Base-by-base conservation (phyloP, 2,113 vertebrate genomes). In the Macheiramphus alcinus region DNA sequence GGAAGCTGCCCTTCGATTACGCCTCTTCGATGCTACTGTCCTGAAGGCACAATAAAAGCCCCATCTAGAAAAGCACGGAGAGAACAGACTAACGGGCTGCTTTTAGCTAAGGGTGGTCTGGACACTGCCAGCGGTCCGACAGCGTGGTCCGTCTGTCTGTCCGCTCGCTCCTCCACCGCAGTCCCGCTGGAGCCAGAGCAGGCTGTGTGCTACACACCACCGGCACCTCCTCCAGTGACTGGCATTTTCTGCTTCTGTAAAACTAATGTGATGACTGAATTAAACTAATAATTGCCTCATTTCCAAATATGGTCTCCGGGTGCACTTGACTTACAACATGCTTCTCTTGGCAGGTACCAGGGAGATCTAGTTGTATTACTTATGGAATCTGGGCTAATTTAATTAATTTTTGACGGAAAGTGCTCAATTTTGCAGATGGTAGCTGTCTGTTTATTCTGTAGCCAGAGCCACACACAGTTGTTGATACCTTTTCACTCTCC, bases 401-500 rank as follows among this genome's bases (percentile, higher is more conserved):
- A 99, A 99, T 99, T 98, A 98, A 96, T 97, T 97, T 98, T 97
- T 98, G 98, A 98, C 95, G 91, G 97, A 97, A 98, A 98, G 97
- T 95, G 96, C 97, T 99, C 98, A 94, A 70, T 99, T 99, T 98
- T 94, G 95, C 98, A 98, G 97, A 98, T 68, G 86, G 97, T 94
- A 97, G 94, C 97, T 94, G 97, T 93, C 97, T 93, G 38, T 88
- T 97, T 92, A 94, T 73, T 95, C 94, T 78, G 91, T 93, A 98
- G 70, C 95, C 91, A 88, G 85, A 97, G 92, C 96, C 97, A 97
- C 95, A 67, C 50, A 67, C 55, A 93, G 94, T 94, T 91, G 88
- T 87, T 93, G 95, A 87, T 96, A 97, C 66, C 34, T 71, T 83
- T 96, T 87, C 91, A 82, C 93, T 96, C 97, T 96, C 92, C 66